Evolutionary conservation across 2,113 vertebrate species (phyloP).

Genomic region (Lathamus discolor): DNA sequence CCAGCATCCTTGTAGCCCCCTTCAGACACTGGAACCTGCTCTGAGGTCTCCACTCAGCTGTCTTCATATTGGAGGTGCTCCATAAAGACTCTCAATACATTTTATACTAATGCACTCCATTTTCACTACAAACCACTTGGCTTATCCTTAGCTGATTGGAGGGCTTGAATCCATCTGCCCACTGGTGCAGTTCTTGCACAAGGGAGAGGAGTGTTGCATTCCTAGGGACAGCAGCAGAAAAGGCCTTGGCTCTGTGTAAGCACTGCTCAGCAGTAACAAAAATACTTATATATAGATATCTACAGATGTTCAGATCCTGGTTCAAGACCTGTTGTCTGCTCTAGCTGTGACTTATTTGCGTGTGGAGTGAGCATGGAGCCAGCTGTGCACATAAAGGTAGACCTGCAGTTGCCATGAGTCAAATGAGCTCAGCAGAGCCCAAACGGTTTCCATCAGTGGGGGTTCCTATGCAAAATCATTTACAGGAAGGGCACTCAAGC

Average conservation of each 20-base stretch:
- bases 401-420: neutral
- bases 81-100: neutral
- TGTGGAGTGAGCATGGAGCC: neutral
- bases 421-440: neutral
- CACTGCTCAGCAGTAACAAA: neutral
- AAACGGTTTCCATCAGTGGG: neutral
- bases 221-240: neutral
- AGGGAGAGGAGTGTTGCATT: neutral
- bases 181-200: accelerated
- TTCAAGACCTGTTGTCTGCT: neutral
- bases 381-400: neutral
- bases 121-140: neutral
- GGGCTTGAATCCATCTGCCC: neutral
- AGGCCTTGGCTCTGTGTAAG: neutral
- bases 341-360: neutral
- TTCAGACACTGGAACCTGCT: neutral
- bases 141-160: neutral
- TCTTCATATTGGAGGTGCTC: neutral
- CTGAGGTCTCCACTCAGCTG: too few relatives aligned
- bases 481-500: neutral
- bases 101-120: neutral
- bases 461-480: neutral
- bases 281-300: neutral
- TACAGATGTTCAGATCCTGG: neutral
- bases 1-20: neutral